Conservation (phyloP, 1,140 invertebrate genomes). For the Phymastichus coffea region DNA sequence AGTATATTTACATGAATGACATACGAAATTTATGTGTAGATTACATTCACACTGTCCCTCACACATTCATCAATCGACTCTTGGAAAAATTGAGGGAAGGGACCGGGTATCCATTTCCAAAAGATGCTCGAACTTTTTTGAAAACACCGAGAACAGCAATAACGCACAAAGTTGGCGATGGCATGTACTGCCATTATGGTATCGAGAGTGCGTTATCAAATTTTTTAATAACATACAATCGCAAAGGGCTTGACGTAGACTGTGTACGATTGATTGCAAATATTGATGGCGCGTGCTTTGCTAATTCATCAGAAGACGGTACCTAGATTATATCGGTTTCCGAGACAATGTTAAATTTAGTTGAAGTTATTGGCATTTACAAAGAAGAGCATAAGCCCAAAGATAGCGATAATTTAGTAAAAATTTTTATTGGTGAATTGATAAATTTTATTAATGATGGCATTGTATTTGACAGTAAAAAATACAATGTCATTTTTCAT, state of each 20-base stretch:
- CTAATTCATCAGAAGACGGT: slow-evolving; percentile 24
- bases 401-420: slow-evolving; percentile 35
- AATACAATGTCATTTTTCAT: slow-evolving; percentile 29
- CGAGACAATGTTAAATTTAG: slow-evolving; percentile 31
- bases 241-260: too few relatives aligned
- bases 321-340: slow-evolving; percentile 39
- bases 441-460: slow-evolving; percentile 28
- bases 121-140: slow-evolving; percentile 8
- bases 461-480: slow-evolving; percentile 27
- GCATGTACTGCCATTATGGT: slow-evolving; percentile 26
- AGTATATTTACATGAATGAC: too few relatives aligned
- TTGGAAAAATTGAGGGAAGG: background rate
- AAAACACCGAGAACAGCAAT: slow-evolving; percentile 12
- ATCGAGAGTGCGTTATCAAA: slow-evolving; percentile 10
- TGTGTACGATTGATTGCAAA: slow-evolving; percentile 6
- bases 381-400: slow-evolving; percentile 36
- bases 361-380: slow-evolving; percentile 38
- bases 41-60: too few relatives aligned
- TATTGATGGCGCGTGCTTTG: slow-evolving; percentile 34
- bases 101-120: background rate
- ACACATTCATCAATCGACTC: background rate
- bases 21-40: too few relatives aligned
- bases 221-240: background rate
- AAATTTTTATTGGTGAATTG: slow-evolving; percentile 40
- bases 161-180: background rate